phyloP scores from a whole-genome alignment of 2,797 vertebrate genomes.

The Nyctalus aviator region DNA sequence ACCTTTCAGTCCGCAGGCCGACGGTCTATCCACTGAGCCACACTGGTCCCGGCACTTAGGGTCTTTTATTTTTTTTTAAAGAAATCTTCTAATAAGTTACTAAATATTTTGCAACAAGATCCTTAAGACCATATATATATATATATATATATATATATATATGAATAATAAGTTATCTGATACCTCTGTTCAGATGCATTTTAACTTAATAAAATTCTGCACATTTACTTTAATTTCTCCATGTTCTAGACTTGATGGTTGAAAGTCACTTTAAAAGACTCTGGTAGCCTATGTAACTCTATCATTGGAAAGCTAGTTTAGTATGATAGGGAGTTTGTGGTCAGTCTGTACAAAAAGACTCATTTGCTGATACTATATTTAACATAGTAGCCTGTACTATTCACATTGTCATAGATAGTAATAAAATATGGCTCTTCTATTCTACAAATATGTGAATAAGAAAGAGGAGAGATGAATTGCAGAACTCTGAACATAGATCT shows the following conservation, averaged over 20 bases:
- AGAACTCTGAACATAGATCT: conserved; percentile 1
- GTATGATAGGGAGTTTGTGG: neutral
- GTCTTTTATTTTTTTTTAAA: neutral
- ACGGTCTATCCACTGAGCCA: too few species aligned
- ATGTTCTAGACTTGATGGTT: neutral
- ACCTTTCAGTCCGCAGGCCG: too few species aligned
- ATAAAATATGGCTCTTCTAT: neutral
- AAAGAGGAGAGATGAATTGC: conserved; percentile 3
- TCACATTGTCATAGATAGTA: neutral
- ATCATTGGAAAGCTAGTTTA: conserved; percentile 17
- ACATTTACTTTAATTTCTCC: neutral
- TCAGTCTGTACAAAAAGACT: neutral
- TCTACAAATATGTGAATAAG: neutral
- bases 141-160: too few species aligned
- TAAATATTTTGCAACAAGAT: neutral
- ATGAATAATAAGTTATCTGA: neutral
- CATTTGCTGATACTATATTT: neutral
- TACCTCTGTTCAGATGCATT: neutral
- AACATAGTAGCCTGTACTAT: neutral
- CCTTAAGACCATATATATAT: neutral
- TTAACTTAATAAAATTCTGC: neutral
- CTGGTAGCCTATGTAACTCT: neutral
- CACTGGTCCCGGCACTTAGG: too few species aligned
- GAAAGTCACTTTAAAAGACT: neutral
- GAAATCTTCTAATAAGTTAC: neutral